phyloP scores from a whole-genome alignment of 2,888 invertebrate species.

The Oegoconia quadripuncta region DNA sequence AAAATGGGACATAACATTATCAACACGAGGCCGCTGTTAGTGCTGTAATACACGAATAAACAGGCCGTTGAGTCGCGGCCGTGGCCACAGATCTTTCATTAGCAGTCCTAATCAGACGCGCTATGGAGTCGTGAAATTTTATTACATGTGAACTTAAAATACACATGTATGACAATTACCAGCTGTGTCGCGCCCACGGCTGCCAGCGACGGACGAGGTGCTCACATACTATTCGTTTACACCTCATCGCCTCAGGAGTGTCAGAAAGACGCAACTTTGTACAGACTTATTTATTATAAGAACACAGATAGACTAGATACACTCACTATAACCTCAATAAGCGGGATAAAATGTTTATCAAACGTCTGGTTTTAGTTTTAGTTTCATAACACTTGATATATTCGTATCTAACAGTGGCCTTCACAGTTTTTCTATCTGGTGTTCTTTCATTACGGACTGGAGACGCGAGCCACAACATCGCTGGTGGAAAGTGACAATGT shows the following conservation, averaged over 20 bases:
- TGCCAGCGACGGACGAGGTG: constrained; percentile 49
- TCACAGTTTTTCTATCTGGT: too few species aligned
- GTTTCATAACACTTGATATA: too few species aligned
- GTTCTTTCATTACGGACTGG: too few species aligned
- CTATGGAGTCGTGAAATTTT: constrained; percentile 54
- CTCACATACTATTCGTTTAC: constrained; percentile 64
- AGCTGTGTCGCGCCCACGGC: constrained; percentile 47
- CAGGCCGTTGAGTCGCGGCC: constrained; percentile 30
- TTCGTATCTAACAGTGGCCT: too few species aligned
- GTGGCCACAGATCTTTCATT: constrained; percentile 60
- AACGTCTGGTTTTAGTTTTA: too few species aligned
- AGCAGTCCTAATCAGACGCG: constrained; percentile 51
- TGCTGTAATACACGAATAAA: constrained; percentile 42
- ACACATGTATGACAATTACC: constrained; percentile 72
- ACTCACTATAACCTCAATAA: too few species aligned
- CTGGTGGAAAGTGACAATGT: too few species aligned
- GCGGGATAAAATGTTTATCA: too few species aligned
- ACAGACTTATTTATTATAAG: too few species aligned
- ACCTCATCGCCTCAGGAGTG: constrained; percentile 47
- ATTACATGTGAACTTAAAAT: constrained; percentile 67
- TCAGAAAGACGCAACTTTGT: too few species aligned
- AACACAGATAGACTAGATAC: too few species aligned
- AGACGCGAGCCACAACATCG: too few species aligned
- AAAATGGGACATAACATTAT: constrained; percentile 24
- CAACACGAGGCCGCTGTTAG: constrained; percentile 34